Conservation (phyloP, 2,797 vertebrate genomes). For the Monodelphis domestica region DNA sequence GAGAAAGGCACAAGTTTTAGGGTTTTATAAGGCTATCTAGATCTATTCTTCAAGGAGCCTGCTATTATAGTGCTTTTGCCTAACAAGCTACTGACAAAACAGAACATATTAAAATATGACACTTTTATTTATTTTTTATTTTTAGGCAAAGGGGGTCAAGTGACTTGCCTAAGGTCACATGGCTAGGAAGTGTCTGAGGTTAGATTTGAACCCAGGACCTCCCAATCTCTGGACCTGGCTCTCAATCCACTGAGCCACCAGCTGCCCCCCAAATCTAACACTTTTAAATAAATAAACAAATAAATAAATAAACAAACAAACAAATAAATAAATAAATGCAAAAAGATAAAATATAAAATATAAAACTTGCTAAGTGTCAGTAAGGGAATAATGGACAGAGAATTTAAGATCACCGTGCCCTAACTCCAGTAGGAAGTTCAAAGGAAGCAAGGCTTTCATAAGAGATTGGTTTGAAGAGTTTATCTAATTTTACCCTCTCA, state of each 20-base stretch:
- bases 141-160: no score
- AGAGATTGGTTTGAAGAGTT: conserved; percentile 10
- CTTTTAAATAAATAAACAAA: no score
- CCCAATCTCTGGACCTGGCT: no score
- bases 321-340: no score
- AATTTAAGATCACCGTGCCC: conserved; percentile 3
- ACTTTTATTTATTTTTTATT: no score
- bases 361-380: background rate
- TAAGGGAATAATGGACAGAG: conserved; percentile 11
- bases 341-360: conserved; percentile 36
- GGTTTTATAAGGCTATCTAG: conserved; percentile 1
- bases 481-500: background rate
- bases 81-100: conserved; percentile 25
- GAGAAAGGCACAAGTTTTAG: background rate
- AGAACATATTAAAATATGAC: conserved; percentile 13
- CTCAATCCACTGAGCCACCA: no score
- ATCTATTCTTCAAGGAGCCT: conserved; percentile 7
- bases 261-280: no score
- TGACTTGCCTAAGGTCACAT: no score
- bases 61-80: background rate
- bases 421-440: background rate
- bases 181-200: no score
- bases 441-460: conserved; percentile 6
- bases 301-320: no score
- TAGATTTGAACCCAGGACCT: no score